Base-by-base conservation (phyloP, 2,888 invertebrate genomes). In the Sinhomidia bicolor region DNA sequence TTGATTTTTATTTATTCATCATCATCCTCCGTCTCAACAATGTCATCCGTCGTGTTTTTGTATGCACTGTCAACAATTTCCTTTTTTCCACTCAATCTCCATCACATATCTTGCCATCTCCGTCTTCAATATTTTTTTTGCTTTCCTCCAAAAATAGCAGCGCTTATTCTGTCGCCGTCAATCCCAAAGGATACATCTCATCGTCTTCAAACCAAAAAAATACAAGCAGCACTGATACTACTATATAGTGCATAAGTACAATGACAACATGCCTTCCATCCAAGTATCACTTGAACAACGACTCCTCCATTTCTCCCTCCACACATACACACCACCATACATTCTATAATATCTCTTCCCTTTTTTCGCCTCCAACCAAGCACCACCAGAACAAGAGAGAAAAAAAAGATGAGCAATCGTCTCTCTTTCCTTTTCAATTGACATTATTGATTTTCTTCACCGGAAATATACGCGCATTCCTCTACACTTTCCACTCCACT, bases 291-390 rank as follows among this genome's bases (percentile, higher is more conserved):
- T 57, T 57, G 57, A 57, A 20, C 57, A 17, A 51, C 5, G 3
- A 57, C 57, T 57, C 57, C 57, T 57, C 57, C 57, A 57, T 57
- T n/a, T n/a, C n/a, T n/a, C n/a, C n/a, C n/a, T n/a, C n/a, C n/a
- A n/a, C n/a, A n/a, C n/a, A n/a, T n/a, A n/a, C n/a, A n/a, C n/a
- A n/a, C n/a, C n/a, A n/a, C n/a, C n/a, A n/a, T n/a, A n/a, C n/a
- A n/a, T n/a, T n/a, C n/a, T n/a, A n/a, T n/a, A n/a, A n/a, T n/a
- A n/a, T n/a, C n/a, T n/a, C n/a, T n/a, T n/a, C n/a, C n/a, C n/a
- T 57, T 20, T 20, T 20, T 20, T 57, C 57, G 5, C 3, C 6
- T 57, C 14, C 57, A 5, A 20, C 3, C 57, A 4, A 17, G 12
- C 14, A 20, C 23, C 23, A 2, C 17, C 57, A 57, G 57, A 57